A percentile compares a stretch with the other conserved stretches of the same genome.
Evolutionary conservation across 2,797 vertebrate genomes (phyloP).

Genomic region (Dermochelys coriacea): DNA sequence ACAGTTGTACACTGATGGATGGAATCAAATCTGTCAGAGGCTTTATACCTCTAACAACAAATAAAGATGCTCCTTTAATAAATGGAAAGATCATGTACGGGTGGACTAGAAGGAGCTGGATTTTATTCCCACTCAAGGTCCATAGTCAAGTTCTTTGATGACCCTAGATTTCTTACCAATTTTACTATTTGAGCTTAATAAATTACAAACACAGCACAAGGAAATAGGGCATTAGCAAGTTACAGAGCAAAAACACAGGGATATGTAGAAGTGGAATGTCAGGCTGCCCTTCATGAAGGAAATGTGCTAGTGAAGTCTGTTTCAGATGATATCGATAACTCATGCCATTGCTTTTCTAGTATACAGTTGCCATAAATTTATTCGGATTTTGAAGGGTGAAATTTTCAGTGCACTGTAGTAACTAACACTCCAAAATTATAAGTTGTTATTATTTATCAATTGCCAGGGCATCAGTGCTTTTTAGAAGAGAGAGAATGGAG

Average conservation of each 20-base stretch:
- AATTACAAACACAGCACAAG: background rate
- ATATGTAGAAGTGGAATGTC: conserved; percentile 4
- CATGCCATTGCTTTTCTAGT: conserved; percentile 18
- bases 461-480: background rate
- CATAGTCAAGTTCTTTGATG: background rate
- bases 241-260: background rate
- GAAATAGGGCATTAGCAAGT: background rate
- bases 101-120: background rate
- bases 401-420: background rate
- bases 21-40: background rate
- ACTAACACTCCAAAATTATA: background rate
- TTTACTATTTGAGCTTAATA: background rate
- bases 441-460: background rate
- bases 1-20: no score
- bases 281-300: background rate
- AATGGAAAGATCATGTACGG: background rate
- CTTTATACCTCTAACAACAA: background rate
- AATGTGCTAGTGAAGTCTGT: background rate
- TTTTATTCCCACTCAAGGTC: background rate
- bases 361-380: background rate
- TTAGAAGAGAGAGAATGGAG: background rate
- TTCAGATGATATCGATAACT: background rate
- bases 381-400: background rate
- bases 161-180: background rate
- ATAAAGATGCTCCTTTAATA: background rate